Percentiles rank a stretch among this genome's conserved stretches.
Conservation (phyloP, 1,140 invertebrate species). For the Drosophila guanche region DNA sequence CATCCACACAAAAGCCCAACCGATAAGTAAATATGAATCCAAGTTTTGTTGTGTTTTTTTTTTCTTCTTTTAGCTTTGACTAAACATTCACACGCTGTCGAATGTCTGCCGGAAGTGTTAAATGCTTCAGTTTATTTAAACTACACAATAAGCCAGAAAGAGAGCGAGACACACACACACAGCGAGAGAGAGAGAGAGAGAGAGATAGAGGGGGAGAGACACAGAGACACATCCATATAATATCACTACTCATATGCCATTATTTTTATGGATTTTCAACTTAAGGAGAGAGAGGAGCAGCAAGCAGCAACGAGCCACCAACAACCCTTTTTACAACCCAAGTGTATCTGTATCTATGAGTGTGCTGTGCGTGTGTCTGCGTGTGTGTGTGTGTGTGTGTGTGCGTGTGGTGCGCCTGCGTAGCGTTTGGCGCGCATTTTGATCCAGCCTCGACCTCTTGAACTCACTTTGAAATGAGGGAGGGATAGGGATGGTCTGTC, state of each 20-base stretch:
- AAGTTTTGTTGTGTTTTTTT: slow-evolving; percentile 13
- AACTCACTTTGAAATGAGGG: slow-evolving; percentile 52
- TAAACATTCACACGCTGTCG: slow-evolving; percentile 77
- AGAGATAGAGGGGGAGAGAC: slow-evolving; percentile 3
- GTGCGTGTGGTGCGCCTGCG: slow-evolving; percentile 33
- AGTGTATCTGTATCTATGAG: not conserved
- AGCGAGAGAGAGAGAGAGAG: slow-evolving; percentile 1
- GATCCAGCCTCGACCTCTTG: slow-evolving; percentile 40
- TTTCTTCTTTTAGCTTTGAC: slow-evolving; percentile 33
- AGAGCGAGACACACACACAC: not conserved
- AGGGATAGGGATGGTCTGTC: slow-evolving; percentile 24
- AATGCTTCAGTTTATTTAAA: slow-evolving; percentile 81
- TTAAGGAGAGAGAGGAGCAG: slow-evolving; percentile 1
- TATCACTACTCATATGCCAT: slow-evolving; percentile 78
- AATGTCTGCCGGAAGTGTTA: slow-evolving; percentile 78
- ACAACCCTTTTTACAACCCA: slow-evolving; percentile 54
- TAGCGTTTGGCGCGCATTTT: slow-evolving; percentile 73
- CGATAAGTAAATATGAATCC: slow-evolving; percentile 33
- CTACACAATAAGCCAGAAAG: slow-evolving; percentile 43
- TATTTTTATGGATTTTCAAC: slow-evolving; percentile 72
- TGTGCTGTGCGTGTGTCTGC: slow-evolving; percentile 6
- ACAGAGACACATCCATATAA: slow-evolving; percentile 37
- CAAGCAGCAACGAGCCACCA: not conserved
- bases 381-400: slow-evolving; percentile 19
- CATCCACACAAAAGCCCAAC: too few species aligned